Base-by-base conservation (phyloP, 2,113 vertebrate species). In the Delphinus delphis region DNA sequence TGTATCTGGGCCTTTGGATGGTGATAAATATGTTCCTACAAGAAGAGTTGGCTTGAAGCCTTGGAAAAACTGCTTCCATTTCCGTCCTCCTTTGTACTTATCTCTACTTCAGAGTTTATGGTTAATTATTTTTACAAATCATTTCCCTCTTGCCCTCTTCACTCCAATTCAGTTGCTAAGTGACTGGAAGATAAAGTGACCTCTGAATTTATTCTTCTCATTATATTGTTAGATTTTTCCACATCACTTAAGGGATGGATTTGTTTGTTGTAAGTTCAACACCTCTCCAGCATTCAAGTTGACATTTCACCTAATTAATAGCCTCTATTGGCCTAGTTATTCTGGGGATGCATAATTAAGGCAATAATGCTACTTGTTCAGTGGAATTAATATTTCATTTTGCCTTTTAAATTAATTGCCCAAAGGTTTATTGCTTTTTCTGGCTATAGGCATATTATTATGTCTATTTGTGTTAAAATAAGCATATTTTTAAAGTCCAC, bases 341-440 rank as follows among this genome's bases (percentile, higher is more conserved):
- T 95, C 71, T 41, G 96, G 87, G 38, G 94, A 73, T 92, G 73
- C 38, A 93, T 98, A 97, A 98, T 97, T 98, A 98, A 98, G 97
- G 47, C 58, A 41, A 58, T 85, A 95, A 28, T 12, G 1, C 20
- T 86, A 77, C 55, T 93, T 71, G 14, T 96, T 95, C n/a, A 77
- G 18, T 79, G 33, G 47, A 95, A 95, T 89, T 93, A 91, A 82
- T 25, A 86, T 97, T 95, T 97, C 31, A 33, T 88, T 96, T 97
- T 95, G 44, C n/a, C 44, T 89, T 96, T 84, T 58, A 96, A 96
- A 90, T 96, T 95, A 10, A 8, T 62, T 96, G 88, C 60, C 36
- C 36, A 33, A 84, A 90, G 28, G 12, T 85, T 25, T 81, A n/a
- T 92, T 97, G 95, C 76, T 93, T 53, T 88, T 93, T 90, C 50